Conservation (phyloP, 1,140 invertebrate species). For the Platyura marginata region DNA sequence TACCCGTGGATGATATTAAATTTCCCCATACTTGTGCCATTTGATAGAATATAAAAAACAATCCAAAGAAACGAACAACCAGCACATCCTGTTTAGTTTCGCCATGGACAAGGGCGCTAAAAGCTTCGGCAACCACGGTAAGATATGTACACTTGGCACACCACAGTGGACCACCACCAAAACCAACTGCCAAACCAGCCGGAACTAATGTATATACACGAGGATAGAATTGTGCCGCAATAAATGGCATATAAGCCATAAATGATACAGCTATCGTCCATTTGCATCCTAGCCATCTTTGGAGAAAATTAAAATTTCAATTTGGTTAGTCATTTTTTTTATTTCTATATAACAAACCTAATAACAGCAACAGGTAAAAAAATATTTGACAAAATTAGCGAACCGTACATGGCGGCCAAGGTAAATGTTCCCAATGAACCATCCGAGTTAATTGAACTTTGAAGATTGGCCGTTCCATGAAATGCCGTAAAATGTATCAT, state of each 20-base stretch:
- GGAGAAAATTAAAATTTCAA: constrained; percentile 43
- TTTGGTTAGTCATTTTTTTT: constrained; percentile 8
- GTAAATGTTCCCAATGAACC: constrained; percentile 69
- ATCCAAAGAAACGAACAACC: constrained; percentile 87
- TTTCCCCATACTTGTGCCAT: constrained; percentile 86
- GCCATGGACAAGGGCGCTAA: constrained; percentile 43
- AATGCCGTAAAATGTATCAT: constrained; percentile 90
- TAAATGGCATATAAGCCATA: constrained; percentile 78
- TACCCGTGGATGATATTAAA: constrained; percentile 68
- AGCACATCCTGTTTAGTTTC: constrained; percentile 47
- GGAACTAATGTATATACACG: constrained; percentile 68
- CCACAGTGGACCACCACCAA: constrained; percentile 86
- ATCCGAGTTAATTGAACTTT: constrained; percentile 71
- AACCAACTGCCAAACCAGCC: constrained; percentile 61
- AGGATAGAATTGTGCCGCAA: constrained; percentile 82
- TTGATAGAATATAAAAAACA: constrained; percentile 94
- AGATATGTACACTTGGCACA: constrained; percentile 89
- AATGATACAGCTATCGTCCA: constrained; percentile 73
- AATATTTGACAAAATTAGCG: constrained; percentile 77
- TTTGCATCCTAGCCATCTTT: constrained; percentile 64
- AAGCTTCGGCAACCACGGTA: constrained; percentile 71
- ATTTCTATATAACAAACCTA: constrained; percentile 14
- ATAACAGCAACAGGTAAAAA: constrained; percentile 51
- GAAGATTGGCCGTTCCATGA: constrained; percentile 73
- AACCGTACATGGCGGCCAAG: constrained; percentile 70